Evolutionary conservation across 1,140 invertebrate species (phyloP).

Genomic region (Drosophila mojavensis): DNA sequence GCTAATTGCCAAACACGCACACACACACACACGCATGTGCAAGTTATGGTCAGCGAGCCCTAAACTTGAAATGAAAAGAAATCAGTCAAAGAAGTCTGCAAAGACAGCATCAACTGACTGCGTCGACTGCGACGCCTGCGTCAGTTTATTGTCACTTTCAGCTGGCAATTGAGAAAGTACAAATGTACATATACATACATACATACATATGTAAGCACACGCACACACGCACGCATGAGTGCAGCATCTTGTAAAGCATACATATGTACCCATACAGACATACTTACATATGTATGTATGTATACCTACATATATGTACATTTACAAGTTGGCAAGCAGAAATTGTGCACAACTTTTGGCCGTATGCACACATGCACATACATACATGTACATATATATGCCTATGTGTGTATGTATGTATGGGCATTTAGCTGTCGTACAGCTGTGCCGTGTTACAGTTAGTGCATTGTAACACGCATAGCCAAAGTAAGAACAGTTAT

Average conservation of each 20-base stretch:
- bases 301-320: not conserved
- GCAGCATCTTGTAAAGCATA: conserved; percentile 6
- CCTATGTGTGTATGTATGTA: no score
- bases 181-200: not conserved
- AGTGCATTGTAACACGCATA: not conserved
- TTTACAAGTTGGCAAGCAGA: not conserved
- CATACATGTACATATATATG: no score
- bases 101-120: conserved; percentile 20
- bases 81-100: conserved; percentile 32
- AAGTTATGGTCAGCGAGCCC: conserved; percentile 17
- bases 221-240: not conserved
- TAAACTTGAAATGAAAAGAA: conserved; percentile 42
- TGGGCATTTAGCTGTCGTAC: not conserved
- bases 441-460: not conserved
- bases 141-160: conserved; percentile 51
- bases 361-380: no score
- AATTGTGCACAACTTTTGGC: conserved; percentile 10
- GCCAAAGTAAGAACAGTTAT: not conserved
- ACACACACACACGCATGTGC: not conserved
- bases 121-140: not conserved
- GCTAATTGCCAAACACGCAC: not conserved
- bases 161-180: conserved; percentile 63
- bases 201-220: not conserved
- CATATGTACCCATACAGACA: not conserved
- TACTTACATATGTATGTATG: not conserved